phyloP scores from a whole-genome alignment of 2,797 vertebrate genomes.

The Mormyrus proboscirostris region DNA sequence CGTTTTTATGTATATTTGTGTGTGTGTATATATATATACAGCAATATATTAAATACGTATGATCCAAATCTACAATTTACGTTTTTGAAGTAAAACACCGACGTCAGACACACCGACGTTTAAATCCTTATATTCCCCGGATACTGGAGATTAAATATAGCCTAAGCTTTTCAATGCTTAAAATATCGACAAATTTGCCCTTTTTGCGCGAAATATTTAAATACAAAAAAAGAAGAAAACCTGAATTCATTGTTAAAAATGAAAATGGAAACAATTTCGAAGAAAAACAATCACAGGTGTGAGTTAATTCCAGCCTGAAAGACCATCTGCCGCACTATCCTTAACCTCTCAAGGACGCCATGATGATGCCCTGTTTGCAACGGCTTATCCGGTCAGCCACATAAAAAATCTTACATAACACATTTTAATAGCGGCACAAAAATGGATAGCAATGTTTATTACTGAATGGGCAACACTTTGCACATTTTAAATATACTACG shows the following conservation, averaged over 20 bases:
- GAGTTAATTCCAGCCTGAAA: neutral
- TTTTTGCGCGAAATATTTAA: neutral
- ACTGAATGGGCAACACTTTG: neutral
- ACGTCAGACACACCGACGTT: neutral
- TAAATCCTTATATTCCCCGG: neutral
- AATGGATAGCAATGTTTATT: neutral
- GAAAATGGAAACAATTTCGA: neutral
- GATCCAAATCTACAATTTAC: neutral
- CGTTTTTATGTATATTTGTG: neutral
- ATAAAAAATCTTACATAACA: conserved; percentile 26
- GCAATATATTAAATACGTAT: neutral
- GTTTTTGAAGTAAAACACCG: neutral
- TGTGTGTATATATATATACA: neutral
- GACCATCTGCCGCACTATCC: conserved; percentile 13
- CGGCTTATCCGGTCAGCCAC: neutral
- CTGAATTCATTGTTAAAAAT: neutral
- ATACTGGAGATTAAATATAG: neutral
- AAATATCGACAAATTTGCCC: neutral
- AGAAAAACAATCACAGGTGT: neutral
- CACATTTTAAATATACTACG: neutral
- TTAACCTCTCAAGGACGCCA: conserved; percentile 57
- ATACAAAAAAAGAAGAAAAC: neutral
- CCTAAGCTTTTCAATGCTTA: neutral
- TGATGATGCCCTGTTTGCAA: conserved; percentile 33
- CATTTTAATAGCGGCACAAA: conserved; percentile 31